Evolutionary conservation across 2,888 invertebrate species (phyloP).

Genomic region (Thalpophila matura): DNA sequence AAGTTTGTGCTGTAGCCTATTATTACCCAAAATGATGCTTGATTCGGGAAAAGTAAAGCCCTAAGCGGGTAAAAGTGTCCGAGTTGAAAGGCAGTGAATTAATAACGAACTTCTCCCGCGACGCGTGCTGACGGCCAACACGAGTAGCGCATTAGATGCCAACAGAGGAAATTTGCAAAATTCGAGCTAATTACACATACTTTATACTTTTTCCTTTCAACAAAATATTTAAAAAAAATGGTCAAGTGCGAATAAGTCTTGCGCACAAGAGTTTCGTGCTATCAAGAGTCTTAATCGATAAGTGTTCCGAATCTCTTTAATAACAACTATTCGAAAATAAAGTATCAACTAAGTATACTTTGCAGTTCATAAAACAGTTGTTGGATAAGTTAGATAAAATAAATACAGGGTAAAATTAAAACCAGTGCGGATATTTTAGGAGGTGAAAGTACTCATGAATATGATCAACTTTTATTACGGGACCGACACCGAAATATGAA

Average conservation of each 20-base stretch:
- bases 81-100: slow-evolving; percentile 87
- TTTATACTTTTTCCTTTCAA: slow-evolving; percentile 64
- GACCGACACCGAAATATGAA: no score
- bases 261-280: background rate
- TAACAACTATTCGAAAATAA: background rate
- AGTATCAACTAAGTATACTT: background rate
- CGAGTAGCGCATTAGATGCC: slow-evolving; percentile 89
- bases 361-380: background rate
- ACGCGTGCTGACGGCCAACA: slow-evolving; percentile 90
- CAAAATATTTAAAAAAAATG: slow-evolving; percentile 54
- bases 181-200: slow-evolving; percentile 76
- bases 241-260: slow-evolving; percentile 28
- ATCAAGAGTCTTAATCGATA: no score
- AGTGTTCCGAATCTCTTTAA: background rate
- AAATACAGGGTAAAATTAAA: no score
- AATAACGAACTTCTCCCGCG: slow-evolving; percentile 89
- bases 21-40: slow-evolving; percentile 65
- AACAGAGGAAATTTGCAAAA: slow-evolving; percentile 81
- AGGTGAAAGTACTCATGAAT: no score
- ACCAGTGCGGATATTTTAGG: no score
- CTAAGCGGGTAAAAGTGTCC: slow-evolving; percentile 80
- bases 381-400: no score
- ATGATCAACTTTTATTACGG: no score
- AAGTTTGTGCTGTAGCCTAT: slow-evolving; percentile 31
- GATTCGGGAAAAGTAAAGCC: slow-evolving; percentile 71